Evolutionary conservation across 2,113 vertebrate species (phyloP).

Genomic region (Brachyhypopomus gauderio): DNA sequence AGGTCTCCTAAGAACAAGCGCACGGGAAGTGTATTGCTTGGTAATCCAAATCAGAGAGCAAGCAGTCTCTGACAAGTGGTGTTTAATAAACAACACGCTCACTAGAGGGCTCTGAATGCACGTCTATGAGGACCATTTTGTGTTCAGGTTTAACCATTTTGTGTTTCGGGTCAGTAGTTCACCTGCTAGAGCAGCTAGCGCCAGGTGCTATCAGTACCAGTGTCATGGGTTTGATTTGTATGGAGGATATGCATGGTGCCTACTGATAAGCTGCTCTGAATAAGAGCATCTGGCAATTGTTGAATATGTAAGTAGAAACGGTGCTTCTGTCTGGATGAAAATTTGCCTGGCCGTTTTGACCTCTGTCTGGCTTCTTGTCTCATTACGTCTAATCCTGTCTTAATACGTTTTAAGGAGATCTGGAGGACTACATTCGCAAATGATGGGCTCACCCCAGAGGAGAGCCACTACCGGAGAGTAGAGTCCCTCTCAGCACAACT

Average conservation of each 20-base stretch:
- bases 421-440: neutral
- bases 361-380: neutral
- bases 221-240: too few species aligned
- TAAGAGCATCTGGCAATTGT: too few species aligned
- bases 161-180: neutral
- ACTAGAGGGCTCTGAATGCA: neutral
- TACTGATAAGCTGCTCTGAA: too few species aligned
- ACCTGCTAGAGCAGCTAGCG: too few species aligned
- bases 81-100: neutral
- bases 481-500: constrained; percentile 12
- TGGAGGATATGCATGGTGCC: too few species aligned
- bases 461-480: neutral
- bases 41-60: neutral
- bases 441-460: neutral
- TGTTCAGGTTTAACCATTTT: neutral
- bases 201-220: too few species aligned
- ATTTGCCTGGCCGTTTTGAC: neutral
- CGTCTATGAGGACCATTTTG: neutral
- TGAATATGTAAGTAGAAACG: neutral
- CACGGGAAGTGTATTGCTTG: neutral
- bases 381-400: neutral
- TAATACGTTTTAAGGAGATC: neutral
- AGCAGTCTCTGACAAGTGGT: neutral
- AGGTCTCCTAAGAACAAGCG: neutral
- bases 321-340: neutral